These are phyloP conservation scores for Trichonephila inaurata DNA, from an alignment of 1,140 invertebrate species.

Conservation along the genomic window DNA sequence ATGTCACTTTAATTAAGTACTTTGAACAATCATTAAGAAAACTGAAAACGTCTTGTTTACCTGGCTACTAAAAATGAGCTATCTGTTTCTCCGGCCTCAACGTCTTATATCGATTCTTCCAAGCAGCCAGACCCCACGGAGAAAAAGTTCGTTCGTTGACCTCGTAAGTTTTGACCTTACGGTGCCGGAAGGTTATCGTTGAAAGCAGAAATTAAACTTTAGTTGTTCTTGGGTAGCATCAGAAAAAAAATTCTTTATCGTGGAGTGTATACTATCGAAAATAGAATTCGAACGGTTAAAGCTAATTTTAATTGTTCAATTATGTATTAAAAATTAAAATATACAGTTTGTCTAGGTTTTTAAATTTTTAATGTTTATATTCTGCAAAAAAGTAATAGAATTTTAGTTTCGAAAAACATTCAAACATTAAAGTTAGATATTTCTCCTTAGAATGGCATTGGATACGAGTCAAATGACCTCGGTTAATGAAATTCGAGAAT, in stretches of 20 bases:
- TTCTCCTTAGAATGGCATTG: too few species aligned
- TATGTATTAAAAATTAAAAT: too few species aligned
- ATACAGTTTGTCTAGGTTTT: too few species aligned
- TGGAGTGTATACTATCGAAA: too few species aligned
- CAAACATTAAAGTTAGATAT: too few species aligned
- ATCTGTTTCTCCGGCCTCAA: neutral
- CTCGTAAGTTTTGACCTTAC: neutral
- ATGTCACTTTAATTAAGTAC: neutral
- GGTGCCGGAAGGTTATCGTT: neutral
- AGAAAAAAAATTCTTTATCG: neutral
- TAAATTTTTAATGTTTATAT: too few species aligned
- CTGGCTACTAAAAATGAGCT: neutral
- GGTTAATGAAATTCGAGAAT: too few species aligned
- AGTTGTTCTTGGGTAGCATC: neutral
- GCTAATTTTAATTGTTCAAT: too few species aligned
- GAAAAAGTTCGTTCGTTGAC: conserved; percentile 4
- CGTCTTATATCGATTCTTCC: neutral
- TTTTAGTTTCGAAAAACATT: too few species aligned
- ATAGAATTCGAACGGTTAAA: too few species aligned
- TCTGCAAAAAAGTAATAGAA: too few species aligned
- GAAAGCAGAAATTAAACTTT: conserved; percentile 3
- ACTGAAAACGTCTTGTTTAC: neutral
- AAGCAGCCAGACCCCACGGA: neutral
- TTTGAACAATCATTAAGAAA: neutral
- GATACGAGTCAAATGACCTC: too few species aligned